Percentiles rank a stretch among this genome's conserved stretches.
Conservation (phyloP, 2,888 invertebrate genomes). For the Synanthedon myopaeformis region DNA sequence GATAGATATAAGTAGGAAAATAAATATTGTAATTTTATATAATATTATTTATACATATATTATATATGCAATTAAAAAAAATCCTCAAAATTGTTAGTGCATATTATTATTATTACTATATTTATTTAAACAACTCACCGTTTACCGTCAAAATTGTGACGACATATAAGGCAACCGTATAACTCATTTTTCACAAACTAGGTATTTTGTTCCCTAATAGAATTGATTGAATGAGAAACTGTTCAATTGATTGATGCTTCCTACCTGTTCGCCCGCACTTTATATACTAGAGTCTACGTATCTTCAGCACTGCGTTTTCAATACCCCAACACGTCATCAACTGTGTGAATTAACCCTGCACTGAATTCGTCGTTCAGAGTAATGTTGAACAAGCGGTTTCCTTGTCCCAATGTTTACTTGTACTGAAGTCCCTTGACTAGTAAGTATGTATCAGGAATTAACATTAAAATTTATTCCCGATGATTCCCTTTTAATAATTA, state of each 20-base stretch:
- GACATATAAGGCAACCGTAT: slow-evolving; percentile 20
- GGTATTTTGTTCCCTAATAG: slow-evolving; percentile 13
- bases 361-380: neutral
- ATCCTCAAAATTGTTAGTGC: too few species aligned
- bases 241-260: slow-evolving; percentile 39
- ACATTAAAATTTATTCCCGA: too few species aligned
- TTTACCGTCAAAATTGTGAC: slow-evolving; percentile 44
- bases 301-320: slow-evolving; percentile 51
- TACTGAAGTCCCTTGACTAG: too few species aligned
- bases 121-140: slow-evolving; percentile 30
- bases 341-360: slow-evolving; percentile 50
- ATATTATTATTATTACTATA: too few species aligned
- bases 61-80: too few species aligned
- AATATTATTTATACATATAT: too few species aligned
- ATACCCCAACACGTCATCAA: slow-evolving; percentile 49
- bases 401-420: too few species aligned
- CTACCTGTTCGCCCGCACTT: slow-evolving; percentile 41
- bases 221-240: slow-evolving; percentile 14
- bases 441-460: too few species aligned
- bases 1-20: too few species aligned
- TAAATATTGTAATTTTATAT: too few species aligned
- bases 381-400: too few species aligned
- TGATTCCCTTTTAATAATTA: too few species aligned
- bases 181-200: slow-evolving; percentile 33
- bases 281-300: slow-evolving; percentile 57